phyloP scores from a whole-genome alignment of 2,113 vertebrate genomes.

The Excalfactoria chinensis region DNA sequence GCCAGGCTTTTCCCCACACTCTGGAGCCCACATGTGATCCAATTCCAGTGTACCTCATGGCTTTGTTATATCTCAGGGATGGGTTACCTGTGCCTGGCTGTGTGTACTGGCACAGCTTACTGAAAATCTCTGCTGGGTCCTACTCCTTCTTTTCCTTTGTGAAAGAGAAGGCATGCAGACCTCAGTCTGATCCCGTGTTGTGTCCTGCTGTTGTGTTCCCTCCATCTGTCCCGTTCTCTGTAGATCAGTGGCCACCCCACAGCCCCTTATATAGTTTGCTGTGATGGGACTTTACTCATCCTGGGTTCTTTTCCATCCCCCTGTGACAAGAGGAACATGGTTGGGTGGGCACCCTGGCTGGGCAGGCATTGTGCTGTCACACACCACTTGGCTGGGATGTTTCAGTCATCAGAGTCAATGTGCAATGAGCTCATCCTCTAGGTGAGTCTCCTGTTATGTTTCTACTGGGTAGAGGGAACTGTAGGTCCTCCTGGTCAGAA shows the following conservation, averaged over 20 bases:
- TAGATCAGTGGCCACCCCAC: neutral
- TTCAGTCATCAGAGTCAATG: rapidly evolving
- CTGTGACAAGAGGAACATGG: neutral
- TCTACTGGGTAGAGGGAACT: neutral
- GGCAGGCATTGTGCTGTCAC: neutral
- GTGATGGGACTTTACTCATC: neutral
- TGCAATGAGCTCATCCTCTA: neutral
- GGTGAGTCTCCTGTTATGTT: neutral
- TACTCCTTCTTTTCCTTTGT: neutral
- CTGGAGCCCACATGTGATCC: neutral
- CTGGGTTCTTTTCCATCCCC: neutral
- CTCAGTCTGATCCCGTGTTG: neutral
- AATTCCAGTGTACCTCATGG: neutral
- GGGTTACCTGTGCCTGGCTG: neutral
- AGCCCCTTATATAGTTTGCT: neutral
- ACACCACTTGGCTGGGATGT: neutral
- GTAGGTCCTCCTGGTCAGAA: neutral
- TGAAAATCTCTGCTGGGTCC: neutral
- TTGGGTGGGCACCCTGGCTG: neutral
- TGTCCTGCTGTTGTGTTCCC: neutral
- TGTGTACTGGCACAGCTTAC: neutral
- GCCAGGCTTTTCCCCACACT: neutral
- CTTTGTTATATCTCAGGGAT: neutral
- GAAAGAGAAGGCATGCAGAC: neutral
- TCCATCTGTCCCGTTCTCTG: neutral